phyloP scores from a whole-genome alignment of 2,888 invertebrate species.

The Acleris sparsana region DNA sequence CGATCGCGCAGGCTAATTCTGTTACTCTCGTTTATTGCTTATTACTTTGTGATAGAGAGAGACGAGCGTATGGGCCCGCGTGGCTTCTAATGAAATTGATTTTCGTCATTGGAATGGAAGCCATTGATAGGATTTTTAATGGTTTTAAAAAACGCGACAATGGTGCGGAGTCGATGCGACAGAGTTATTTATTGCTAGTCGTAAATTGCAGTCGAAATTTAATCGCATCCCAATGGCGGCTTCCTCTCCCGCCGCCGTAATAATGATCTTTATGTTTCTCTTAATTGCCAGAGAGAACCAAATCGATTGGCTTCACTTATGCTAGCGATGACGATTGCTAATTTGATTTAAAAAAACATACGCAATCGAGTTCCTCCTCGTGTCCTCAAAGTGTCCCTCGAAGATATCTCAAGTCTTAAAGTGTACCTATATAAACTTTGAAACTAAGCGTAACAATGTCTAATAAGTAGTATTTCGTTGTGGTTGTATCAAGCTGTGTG shows the following conservation, averaged over 20 bases:
- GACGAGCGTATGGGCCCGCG: conserved; percentile 51
- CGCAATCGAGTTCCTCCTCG: too few relatives aligned
- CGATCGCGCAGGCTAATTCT: conserved; percentile 51
- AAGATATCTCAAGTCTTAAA: too few relatives aligned
- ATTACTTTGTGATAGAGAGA: conserved; percentile 54
- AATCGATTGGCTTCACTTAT: neutral
- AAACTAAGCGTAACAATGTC: too few relatives aligned
- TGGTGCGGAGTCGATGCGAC: conserved; percentile 67
- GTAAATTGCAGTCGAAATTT: conserved; percentile 79
- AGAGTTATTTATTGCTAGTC: conserved; percentile 75
- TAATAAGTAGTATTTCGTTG: too few relatives aligned
- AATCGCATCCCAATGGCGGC: conserved; percentile 72
- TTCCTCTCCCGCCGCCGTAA: conserved; percentile 57
- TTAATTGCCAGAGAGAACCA: conserved; percentile 71
- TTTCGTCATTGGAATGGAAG: conserved; percentile 68
- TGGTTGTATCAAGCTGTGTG: too few relatives aligned
- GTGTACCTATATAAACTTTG: too few relatives aligned
- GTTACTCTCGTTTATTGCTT: conserved; percentile 52
- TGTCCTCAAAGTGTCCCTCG: too few relatives aligned
- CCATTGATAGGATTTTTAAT: conserved; percentile 81
- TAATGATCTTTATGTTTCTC: conserved; percentile 65
- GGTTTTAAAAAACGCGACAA: conserved; percentile 80
- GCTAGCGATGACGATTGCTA: neutral
- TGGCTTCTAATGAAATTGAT: conserved; percentile 64
- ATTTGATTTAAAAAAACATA: neutral